Evolutionary conservation across 2,888 invertebrate genomes (phyloP).

Genomic region (Cenopis cana): DNA sequence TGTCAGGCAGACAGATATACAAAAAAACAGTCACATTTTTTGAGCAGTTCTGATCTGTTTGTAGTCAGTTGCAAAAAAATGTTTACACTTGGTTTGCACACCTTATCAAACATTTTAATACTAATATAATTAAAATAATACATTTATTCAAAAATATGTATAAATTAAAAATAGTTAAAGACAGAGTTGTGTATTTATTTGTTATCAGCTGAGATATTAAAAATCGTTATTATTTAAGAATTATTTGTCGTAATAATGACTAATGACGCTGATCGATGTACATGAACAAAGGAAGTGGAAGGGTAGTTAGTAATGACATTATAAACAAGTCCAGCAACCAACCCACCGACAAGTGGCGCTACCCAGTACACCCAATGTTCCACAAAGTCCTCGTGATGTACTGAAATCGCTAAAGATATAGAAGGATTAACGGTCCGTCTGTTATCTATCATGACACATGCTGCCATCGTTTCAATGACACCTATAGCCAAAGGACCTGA

Average conservation of each 20-base stretch:
- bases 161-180: too few relatives aligned
- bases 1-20: too few relatives aligned
- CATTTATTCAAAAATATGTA: too few relatives aligned
- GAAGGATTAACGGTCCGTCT: background rate
- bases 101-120: too few relatives aligned
- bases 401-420: background rate
- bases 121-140: too few relatives aligned
- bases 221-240: background rate
- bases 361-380: slow-evolving; percentile 4
- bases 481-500: slow-evolving; percentile 5
- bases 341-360: background rate
- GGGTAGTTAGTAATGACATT: background rate
- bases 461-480: background rate
- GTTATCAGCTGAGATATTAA: background rate
- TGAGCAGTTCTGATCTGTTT: too few relatives aligned
- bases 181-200: background rate
- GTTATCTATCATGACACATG: background rate
- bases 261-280: background rate
- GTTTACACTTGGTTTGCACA: too few relatives aligned
- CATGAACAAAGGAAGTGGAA: background rate
- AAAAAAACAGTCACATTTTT: too few relatives aligned
- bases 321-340: background rate
- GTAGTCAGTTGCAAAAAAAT: too few relatives aligned
- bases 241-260: background rate
- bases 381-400: background rate